phyloP scores from a whole-genome alignment of 2,888 invertebrate species.

The Brachycybe producta region DNA sequence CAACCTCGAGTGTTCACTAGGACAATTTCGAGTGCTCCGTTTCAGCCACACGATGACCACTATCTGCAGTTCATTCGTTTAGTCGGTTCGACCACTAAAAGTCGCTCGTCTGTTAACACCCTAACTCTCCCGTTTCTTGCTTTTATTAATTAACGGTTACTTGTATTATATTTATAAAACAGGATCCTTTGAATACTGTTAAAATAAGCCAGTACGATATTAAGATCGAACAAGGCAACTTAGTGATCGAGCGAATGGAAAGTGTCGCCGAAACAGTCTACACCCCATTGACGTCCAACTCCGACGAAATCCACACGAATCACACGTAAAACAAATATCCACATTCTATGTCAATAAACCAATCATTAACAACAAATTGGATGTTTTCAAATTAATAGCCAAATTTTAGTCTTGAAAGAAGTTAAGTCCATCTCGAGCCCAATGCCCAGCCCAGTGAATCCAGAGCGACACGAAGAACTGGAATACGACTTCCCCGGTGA shows the following conservation, averaged over 20 bases:
- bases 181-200: not conserved
- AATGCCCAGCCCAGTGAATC: not conserved
- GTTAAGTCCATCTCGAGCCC: not conserved
- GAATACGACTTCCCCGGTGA: slow-evolving; percentile 10
- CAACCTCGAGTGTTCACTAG: too few species aligned
- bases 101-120: not conserved
- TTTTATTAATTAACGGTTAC: too few species aligned
- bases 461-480: not conserved
- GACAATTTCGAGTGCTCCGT: too few species aligned
- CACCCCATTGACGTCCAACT: not conserved
- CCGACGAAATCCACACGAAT: slow-evolving; percentile 8
- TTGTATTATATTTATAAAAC: not conserved
- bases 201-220: slow-evolving; percentile 9
- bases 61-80: too few species aligned
- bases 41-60: too few species aligned
- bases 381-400: not conserved
- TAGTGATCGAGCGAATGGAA: slow-evolving; percentile 10
- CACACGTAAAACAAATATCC: slow-evolving; percentile 10
- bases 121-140: too few species aligned
- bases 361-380: too few species aligned
- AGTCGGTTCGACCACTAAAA: too few species aligned
- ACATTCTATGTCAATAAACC: too few species aligned
- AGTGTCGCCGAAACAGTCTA: not conserved
- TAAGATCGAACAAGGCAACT: not conserved
- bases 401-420: not conserved